These are phyloP conservation scores for Spinus pinus DNA, from an alignment of 2,797 vertebrate genomes.

Conservation along the genomic window DNA sequence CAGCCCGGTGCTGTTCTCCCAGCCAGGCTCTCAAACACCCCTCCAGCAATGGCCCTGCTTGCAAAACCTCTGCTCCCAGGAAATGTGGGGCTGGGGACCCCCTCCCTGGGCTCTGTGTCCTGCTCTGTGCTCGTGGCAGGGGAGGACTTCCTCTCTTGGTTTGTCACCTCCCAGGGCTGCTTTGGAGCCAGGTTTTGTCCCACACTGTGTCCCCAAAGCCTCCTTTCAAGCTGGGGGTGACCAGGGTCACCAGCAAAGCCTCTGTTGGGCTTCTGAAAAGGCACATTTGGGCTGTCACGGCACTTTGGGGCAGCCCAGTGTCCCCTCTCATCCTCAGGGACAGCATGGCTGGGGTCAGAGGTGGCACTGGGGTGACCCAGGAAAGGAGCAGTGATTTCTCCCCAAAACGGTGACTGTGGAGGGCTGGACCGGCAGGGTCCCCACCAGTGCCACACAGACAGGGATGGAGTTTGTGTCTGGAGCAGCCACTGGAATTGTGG, in stretches of 20 bases:
- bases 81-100: not conserved
- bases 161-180: not conserved
- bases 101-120: not conserved
- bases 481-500: accelerated
- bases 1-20: not conserved
- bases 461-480: not conserved
- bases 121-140: accelerated
- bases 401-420: accelerated
- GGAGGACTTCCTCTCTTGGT: not conserved
- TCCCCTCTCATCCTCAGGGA: not conserved
- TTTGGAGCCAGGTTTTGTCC: not conserved
- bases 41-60: accelerated
- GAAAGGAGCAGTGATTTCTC: not conserved
- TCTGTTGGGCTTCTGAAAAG: accelerated
- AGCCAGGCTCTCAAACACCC: not conserved
- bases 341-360: not conserved
- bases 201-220: not conserved
- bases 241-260: not conserved
- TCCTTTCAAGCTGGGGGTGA: not conserved
- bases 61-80: not conserved
- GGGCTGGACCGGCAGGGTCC: not conserved
- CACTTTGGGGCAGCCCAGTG: not conserved
- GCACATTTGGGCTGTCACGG: accelerated
- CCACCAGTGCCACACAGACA: not conserved
- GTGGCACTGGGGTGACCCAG: not conserved